Evolutionary conservation across 2,888 invertebrate species (phyloP).

Genomic region (Platerodrilus igneus): DNA sequence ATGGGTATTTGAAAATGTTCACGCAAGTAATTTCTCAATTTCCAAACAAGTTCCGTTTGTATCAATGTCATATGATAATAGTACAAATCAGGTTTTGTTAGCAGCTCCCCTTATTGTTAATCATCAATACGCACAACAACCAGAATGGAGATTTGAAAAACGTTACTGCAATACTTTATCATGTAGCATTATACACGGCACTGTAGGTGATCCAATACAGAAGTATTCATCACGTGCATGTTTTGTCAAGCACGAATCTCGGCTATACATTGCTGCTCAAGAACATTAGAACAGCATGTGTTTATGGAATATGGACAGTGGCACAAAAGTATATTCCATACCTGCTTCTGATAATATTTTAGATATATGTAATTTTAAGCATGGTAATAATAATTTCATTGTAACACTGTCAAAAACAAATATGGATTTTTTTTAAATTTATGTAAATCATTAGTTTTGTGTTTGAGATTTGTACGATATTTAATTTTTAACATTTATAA

Average conservation of each 20-base stretch:
- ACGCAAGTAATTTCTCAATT: constrained; percentile 49
- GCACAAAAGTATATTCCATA: constrained; percentile 53
- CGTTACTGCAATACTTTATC: constrained; percentile 49
- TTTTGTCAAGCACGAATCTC: constrained; percentile 54
- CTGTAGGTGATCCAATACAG: constrained; percentile 64
- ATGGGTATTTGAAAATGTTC: constrained; percentile 59
- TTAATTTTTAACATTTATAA: too few relatives aligned
- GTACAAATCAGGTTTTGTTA: constrained; percentile 61
- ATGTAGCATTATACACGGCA: constrained; percentile 56
- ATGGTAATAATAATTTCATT: constrained; percentile 53
- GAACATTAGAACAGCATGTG: constrained; percentile 63
- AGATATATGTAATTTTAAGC: constrained; percentile 60
- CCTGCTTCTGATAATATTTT: constrained; percentile 62
- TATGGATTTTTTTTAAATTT: constrained; percentile 61
- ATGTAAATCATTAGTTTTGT: too few relatives aligned
- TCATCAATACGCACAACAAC: constrained; percentile 53
- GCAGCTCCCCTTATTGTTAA: constrained; percentile 63
- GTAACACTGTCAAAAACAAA: constrained; percentile 64
- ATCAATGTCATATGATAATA: constrained; percentile 64
- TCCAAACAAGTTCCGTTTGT: constrained; percentile 71
- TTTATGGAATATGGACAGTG: constrained; percentile 59
- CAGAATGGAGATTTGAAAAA: constrained; percentile 50
- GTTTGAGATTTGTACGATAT: too few relatives aligned
- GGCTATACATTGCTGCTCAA: constrained; percentile 66
- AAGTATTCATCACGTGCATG: constrained; percentile 63